A percentile compares a stretch with the other conserved stretches of the same genome.
Evolutionary conservation across 2,797 vertebrate species (phyloP).

Genomic region (Triplophysa bombifrons): DNA sequence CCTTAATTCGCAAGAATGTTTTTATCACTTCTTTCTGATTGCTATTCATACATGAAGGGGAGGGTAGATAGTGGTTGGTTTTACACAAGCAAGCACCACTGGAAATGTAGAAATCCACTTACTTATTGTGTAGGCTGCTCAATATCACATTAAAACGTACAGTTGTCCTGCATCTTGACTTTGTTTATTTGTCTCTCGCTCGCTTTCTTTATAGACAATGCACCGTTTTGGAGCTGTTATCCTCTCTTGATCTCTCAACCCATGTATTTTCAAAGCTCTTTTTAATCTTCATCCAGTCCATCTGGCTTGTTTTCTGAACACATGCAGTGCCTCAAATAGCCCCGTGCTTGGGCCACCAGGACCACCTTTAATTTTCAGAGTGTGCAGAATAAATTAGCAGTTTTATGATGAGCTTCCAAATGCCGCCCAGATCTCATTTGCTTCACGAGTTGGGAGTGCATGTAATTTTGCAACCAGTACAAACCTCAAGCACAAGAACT

Average conservation of each 20-base stretch:
- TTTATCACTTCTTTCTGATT: too few relatives aligned
- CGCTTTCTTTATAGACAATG: constrained; percentile 3
- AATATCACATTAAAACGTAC: too few relatives aligned
- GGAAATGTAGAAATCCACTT: too few relatives aligned
- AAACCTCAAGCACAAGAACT: constrained; percentile 60
- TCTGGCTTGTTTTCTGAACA: constrained; percentile 28
- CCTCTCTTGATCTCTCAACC: constrained; percentile 28
- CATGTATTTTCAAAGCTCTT: constrained; percentile 28
- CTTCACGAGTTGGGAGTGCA: constrained; percentile 59
- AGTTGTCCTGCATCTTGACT: too few relatives aligned
- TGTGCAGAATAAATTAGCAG: constrained; percentile 54
- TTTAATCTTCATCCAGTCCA: constrained; percentile 16
- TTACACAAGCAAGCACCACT: too few relatives aligned
- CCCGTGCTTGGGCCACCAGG: constrained; percentile 51
- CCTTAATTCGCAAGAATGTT: too few relatives aligned
- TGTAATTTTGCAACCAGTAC: constrained; percentile 73
- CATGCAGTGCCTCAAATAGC: constrained; percentile 18
- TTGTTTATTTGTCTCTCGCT: too few relatives aligned
- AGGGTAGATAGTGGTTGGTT: too few relatives aligned
- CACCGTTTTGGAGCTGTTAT: constrained; percentile 27
- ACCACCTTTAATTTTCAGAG: constrained; percentile 60
- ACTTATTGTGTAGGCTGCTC: too few relatives aligned
- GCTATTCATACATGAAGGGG: too few relatives aligned
- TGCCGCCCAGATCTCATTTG: constrained; percentile 63
- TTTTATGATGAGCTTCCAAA: constrained; percentile 74